phyloP scores from a whole-genome alignment of 2,113 vertebrate genomes.

The Gila orcuttii region DNA sequence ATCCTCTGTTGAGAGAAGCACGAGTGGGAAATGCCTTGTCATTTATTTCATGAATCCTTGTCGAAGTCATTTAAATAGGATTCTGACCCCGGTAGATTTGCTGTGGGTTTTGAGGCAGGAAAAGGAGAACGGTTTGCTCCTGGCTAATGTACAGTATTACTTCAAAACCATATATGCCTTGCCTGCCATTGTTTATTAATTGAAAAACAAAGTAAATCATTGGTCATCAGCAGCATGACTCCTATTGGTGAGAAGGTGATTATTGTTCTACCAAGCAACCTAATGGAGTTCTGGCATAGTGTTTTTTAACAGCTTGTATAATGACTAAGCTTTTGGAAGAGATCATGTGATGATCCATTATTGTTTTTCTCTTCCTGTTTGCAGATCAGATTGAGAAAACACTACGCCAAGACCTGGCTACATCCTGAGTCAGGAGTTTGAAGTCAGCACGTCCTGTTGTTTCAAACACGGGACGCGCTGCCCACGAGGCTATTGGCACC shows the following conservation, averaged over 20 bases:
- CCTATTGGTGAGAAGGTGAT: slow-evolving; percentile 66
- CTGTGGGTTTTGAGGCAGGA: not conserved
- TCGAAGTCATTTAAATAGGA: slow-evolving; percentile 16
- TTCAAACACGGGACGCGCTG: not conserved
- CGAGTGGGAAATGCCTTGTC: slow-evolving; percentile 42
- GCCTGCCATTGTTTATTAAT: slow-evolving; percentile 41
- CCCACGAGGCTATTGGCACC: no score
- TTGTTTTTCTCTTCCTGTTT: slow-evolving; percentile 24
- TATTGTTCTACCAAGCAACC: slow-evolving; percentile 65
- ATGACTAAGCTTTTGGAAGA: slow-evolving; percentile 68
- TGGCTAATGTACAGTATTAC: not conserved
- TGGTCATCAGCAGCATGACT: slow-evolving; percentile 67
- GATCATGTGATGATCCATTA: slow-evolving; percentile 53
- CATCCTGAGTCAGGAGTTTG: not conserved
- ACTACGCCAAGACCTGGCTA: not conserved
- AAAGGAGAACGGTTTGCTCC: not conserved
- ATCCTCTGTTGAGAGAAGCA: not conserved
- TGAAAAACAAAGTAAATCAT: slow-evolving; percentile 70
- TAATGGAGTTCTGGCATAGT: slow-evolving; percentile 67
- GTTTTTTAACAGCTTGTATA: slow-evolving; percentile 71
- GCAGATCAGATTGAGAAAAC: slow-evolving; percentile 8
- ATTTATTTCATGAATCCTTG: slow-evolving; percentile 26
- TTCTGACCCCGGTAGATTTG: slow-evolving; percentile 7
- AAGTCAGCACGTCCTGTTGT: not conserved
- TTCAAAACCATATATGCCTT: slow-evolving; percentile 40